These are phyloP conservation scores for Caenorhabditis wallacei DNA, from an alignment of 2,888 invertebrate genomes.

Conservation along the genomic window DNA sequence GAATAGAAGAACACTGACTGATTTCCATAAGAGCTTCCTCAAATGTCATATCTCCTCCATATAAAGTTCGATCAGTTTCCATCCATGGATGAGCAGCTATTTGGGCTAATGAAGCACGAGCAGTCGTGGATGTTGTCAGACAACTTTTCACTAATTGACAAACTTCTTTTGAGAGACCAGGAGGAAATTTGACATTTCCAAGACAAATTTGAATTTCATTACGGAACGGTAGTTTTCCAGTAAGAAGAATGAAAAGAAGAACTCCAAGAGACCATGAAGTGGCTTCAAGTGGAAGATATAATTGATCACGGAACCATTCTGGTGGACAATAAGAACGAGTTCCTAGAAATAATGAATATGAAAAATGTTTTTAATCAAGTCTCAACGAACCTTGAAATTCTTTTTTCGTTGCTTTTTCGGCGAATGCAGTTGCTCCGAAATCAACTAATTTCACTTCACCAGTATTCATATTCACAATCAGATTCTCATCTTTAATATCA, in stretches of 20 bases:
- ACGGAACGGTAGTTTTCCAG: constrained; percentile 76
- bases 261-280: constrained; percentile 94
- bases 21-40: constrained; percentile 67
- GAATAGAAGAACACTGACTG: constrained; percentile 35
- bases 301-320: constrained; percentile 79
- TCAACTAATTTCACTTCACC: constrained; percentile 80
- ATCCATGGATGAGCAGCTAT: constrained; percentile 71
- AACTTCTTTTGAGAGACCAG: constrained; percentile 70
- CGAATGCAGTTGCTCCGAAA: constrained; percentile 80
- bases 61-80: constrained; percentile 52
- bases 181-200: constrained; percentile 77
- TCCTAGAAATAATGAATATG: constrained; percentile 7
- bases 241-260: constrained; percentile 78
- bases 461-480: constrained; percentile 80
- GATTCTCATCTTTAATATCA: constrained; percentile 82
- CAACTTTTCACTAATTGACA: constrained; percentile 74
- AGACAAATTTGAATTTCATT: constrained; percentile 81
- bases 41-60: constrained; percentile 60
- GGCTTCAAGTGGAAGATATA: constrained; percentile 79
- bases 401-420: constrained; percentile 77
- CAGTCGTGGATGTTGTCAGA: constrained; percentile 69
- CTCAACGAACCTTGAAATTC: constrained; percentile 74
- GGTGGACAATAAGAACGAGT: constrained; percentile 81
- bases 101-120: constrained; percentile 64
- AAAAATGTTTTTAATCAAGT: background rate